Conservation (phyloP, 2,797 vertebrate genomes). For the Heteromormyrus szaboi region DNA sequence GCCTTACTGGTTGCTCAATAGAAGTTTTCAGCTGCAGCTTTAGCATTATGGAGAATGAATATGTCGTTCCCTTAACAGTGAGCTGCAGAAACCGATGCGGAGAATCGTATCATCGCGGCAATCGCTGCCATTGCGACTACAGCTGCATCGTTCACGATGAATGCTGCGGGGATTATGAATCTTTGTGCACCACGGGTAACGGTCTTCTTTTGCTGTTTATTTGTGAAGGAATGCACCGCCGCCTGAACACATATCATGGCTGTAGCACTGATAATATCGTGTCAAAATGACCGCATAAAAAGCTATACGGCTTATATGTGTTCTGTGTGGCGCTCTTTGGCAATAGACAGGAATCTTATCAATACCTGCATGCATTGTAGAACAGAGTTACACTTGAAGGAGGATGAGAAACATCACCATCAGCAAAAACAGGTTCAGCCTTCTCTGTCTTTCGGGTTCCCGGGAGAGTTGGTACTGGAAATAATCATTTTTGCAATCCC, state of each 20-base stretch:
- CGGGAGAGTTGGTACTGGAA: background rate
- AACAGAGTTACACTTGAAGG: background rate
- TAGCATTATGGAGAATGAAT: background rate
- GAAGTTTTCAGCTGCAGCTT: slow-evolving; percentile 12
- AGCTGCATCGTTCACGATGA: slow-evolving; percentile 77
- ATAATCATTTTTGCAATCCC: too few relatives aligned
- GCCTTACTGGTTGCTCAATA: background rate
- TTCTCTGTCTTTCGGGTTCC: background rate
- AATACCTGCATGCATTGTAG: background rate
- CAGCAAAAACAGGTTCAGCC: background rate
- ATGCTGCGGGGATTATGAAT: slow-evolving; percentile 83
- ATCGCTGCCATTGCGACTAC: slow-evolving; percentile 85
- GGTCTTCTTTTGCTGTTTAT: background rate
- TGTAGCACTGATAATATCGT: background rate
- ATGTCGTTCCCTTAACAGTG: slow-evolving; percentile 39
- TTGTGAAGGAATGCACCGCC: background rate
- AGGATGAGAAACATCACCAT: background rate
- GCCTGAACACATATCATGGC: background rate
- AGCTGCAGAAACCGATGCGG: slow-evolving; percentile 86
- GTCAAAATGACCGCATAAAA: background rate
- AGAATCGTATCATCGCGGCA: slow-evolving; percentile 72
- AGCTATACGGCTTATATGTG: background rate
- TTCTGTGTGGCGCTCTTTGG: background rate
- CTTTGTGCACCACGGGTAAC: slow-evolving; percentile 77
- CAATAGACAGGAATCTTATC: background rate